Percentiles rank a stretch among this genome's conserved stretches.
phyloP scores from a whole-genome alignment of 2,888 invertebrate species.

The Sphaerophoria taeniata region DNA sequence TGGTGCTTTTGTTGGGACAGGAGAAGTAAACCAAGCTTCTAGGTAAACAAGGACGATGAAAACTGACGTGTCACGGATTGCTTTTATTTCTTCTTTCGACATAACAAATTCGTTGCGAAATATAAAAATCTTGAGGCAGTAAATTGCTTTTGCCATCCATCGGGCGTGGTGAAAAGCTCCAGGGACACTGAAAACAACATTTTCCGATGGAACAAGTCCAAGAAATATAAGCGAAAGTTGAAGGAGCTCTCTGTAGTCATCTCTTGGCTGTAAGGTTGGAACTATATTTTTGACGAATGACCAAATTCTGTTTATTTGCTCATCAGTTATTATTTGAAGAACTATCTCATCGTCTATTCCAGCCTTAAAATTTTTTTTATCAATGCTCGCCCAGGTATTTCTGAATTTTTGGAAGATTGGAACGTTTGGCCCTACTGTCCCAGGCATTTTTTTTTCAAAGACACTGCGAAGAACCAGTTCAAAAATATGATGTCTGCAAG shows the following conservation, averaged over 20 bases:
- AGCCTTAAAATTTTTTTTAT: neutral
- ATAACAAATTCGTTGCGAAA: neutral
- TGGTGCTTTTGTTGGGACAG: neutral
- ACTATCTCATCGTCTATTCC: constrained; percentile 1
- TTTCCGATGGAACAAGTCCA: too few species aligned
- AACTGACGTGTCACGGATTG: neutral
- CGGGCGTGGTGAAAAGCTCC: neutral
- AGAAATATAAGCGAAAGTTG: too few species aligned
- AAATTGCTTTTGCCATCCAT: neutral
- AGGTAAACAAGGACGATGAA: neutral
- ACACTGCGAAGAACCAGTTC: neutral
- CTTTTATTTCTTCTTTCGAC: neutral
- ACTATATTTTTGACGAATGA: too few species aligned
- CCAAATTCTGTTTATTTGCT: too few species aligned
- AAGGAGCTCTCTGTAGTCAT: too few species aligned
- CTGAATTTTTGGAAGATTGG: neutral
- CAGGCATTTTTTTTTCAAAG: neutral
- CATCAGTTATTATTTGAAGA: too few species aligned
- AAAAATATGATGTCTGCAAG: neutral
- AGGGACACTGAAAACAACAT: neutral
- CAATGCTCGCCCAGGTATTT: neutral
- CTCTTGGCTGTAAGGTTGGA: too few species aligned
- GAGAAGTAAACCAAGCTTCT: neutral
- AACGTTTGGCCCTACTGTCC: neutral
- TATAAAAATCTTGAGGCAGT: neutral